A percentile compares a stretch with the other conserved stretches of the same genome.
Conservation (phyloP, 37 sponge, comb jelly and placozoan genomes). For the Beroe ovata region DNA sequence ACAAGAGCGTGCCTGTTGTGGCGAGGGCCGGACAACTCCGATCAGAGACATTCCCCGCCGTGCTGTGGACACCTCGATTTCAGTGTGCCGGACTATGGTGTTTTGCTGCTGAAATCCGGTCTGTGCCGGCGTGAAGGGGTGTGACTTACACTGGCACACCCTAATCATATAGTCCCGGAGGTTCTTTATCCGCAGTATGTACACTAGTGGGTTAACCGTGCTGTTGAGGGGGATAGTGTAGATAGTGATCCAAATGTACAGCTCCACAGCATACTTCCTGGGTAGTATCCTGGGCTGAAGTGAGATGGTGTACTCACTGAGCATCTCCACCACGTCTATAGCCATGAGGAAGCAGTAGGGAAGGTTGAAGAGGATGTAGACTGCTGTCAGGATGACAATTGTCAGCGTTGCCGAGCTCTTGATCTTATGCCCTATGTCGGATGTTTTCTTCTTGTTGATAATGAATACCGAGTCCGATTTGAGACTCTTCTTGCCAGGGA, state of each 20-base stretch:
- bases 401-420: slow-evolving; percentile 27
- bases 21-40: no score
- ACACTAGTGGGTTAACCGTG: slow-evolving; percentile 34
- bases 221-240: slow-evolving; percentile 45
- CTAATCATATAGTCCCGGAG: background rate
- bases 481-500: background rate
- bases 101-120: no score
- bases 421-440: background rate
- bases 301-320: background rate
- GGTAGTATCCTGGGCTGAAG: background rate
- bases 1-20: no score
- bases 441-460: no score
- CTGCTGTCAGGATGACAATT: slow-evolving; percentile 38
- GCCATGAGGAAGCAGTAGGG: slow-evolving; percentile 57
- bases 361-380: slow-evolving; percentile 36
- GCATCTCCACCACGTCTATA: background rate
- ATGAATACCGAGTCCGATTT: background rate
- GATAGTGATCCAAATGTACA: background rate
- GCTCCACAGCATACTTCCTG: background rate
- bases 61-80: no score
- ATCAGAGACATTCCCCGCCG: no score
- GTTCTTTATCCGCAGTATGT: background rate
- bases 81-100: no score
- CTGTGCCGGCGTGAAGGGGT: background rate
- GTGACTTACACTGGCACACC: background rate